These are phyloP conservation scores for Ceyx melanurus DNA, from an alignment of 2,113 vertebrate species.

Conservation along the genomic window DNA sequence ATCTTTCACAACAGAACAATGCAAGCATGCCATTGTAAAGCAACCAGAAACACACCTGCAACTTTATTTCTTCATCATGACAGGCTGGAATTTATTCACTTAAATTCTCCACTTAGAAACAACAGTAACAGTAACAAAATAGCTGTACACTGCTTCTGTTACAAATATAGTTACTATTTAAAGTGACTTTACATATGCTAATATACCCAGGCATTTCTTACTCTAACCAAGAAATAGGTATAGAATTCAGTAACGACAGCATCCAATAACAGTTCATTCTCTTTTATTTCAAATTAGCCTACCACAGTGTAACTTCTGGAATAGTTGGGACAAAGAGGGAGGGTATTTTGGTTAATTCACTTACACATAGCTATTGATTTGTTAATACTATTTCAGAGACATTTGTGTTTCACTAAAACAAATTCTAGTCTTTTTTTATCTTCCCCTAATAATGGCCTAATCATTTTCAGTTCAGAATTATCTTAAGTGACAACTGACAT, in stretches of 20 bases:
- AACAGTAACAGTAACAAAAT: conserved; percentile 69
- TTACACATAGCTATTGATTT: conserved; percentile 44
- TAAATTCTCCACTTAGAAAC: conserved; percentile 58
- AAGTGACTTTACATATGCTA: conserved; percentile 70
- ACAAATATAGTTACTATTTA: conserved; percentile 77
- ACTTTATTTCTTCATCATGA: conserved; percentile 38
- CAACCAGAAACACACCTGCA: not conserved
- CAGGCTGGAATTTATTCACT: conserved; percentile 68
- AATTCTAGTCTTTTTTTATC: conserved; percentile 31
- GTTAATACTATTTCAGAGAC: conserved; percentile 45
- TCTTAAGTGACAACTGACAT: not conserved
- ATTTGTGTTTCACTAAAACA: conserved; percentile 27
- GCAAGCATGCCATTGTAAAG: not conserved
- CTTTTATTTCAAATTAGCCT: conserved; percentile 42
- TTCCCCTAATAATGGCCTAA: not conserved
- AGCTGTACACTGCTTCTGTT: conserved; percentile 74
- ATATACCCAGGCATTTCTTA: conserved; percentile 57
- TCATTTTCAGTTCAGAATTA: not conserved
- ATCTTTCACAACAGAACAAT: not conserved
- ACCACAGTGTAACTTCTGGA: conserved; percentile 59
- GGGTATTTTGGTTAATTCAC: not conserved
- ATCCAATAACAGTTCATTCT: conserved; percentile 56
- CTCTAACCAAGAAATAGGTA: conserved; percentile 61
- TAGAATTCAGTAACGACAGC: conserved; percentile 59
- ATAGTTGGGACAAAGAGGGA: not conserved